Evolutionary conservation across 2,888 invertebrate genomes (phyloP), one percentile per base, ranked within the genome.

Genomic region (Andrena bucephala): DNA sequence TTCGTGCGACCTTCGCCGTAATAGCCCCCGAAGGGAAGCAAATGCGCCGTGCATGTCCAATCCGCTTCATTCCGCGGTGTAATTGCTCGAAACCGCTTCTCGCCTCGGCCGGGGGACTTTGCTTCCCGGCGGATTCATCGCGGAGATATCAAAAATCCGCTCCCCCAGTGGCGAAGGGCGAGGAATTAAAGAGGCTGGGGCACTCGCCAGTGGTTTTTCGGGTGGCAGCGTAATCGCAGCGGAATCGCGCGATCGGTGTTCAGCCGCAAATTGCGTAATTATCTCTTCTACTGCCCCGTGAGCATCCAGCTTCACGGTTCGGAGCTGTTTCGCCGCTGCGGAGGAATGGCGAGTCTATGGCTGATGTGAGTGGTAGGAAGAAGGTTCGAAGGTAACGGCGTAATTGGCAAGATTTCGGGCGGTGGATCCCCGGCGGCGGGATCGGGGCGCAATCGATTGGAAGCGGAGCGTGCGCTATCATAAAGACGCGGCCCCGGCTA

Each of bases 1-100:
- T 63, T 71, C 74, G 70, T 62, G 77, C 77, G 77, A 77, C 80
- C 80, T 77, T 77, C 77, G 71, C 52, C 33, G 80, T 77, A 77
- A 77, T 71, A 71, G 60, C 66, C 13, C 36, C 24, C 36, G 10
- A 8, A 68, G 27, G 36, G 54, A 24, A 36, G 24, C 52, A 16
- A 24, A 7, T 7, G 24, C 24, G 48, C 33, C n/a, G 16, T 8
- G 63, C 48, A 42, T 42, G 13, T 54, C 50, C 20, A 42, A 62
- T 62, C 33, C 50, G 16, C 29, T 75, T 70, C 50, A 52, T 69
- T 60, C 60, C 60, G 16, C 16, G 65, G 13, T 27, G 77, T 59
- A 70, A 70, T 77, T 71, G 24, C 42, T 48, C 24, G 2, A 20
- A 52, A 60, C 27, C 60, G 67, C n/a, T 36, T 52, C 20, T 16